Base-by-base conservation (phyloP, 1,140 invertebrate species). In the Nomia melanderi region DNA sequence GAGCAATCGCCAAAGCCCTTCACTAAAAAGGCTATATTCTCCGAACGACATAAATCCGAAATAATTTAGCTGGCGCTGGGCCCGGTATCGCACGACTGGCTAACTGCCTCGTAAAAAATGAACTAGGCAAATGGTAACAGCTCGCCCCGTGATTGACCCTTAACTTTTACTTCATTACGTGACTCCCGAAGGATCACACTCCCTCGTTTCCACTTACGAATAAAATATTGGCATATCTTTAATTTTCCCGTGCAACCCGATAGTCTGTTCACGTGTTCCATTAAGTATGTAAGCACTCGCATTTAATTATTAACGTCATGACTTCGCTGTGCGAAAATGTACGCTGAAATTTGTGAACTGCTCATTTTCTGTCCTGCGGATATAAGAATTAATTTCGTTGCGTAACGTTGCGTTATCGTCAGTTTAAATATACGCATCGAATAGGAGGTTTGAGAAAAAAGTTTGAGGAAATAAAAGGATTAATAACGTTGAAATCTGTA, bases 41-140 rank as follows among this genome's bases (percentile, higher is more conserved):
- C 20, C 12, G n/a, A 47, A 47, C 66, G 71, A 80, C 78, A 76
- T 74, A 75, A 79, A 79, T 82, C 66, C 77, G 31, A 76, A 79
- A 79, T 81, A 72, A 82, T 82, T 79, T 72, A 62, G 31, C 25
- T 41, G n/a, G 72, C 23, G 25, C 66, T 14, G 20, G 29, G 12
- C 20, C 41, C 25, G 36, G 25, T 14, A 33, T 23, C 44, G 54
- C 41, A 9, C 31, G 23, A 1, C 53, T 39, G 7, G 27, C 29
- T 69, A 54, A 76, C 54, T 50, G 41, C 36, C 31, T 23, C 31
- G 56, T 57, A 74, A 78, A 70, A 83, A 70, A 54, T 57, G 39
- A 27, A 7, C 27, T 27, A 3, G 9, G n/a, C 47, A 11, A 66
- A 70, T 54, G 14, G 33, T 41, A 44, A 64, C 53, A 11, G 33